Evolutionary conservation across 2,888 invertebrate species (phyloP).

Genomic region (Ametastegia equiseti): DNA sequence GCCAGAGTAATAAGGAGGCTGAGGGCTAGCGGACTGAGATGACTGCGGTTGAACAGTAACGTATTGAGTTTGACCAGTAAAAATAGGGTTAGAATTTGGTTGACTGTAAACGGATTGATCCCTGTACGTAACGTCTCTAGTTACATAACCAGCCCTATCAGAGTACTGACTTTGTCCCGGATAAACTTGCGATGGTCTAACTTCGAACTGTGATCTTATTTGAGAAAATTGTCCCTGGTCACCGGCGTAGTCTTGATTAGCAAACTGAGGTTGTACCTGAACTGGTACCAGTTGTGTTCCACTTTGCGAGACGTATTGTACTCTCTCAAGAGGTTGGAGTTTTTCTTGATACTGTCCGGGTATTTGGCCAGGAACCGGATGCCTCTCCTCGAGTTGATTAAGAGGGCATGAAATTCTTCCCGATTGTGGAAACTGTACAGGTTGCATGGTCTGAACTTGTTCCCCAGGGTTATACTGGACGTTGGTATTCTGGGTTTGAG

Average conservation of each 20-base stretch:
- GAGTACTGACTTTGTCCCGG: slow-evolving; percentile 63
- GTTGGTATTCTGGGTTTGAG: neutral
- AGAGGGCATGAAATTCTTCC: slow-evolving; percentile 63
- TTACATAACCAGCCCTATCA: slow-evolving; percentile 70
- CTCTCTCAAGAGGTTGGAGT: slow-evolving; percentile 57
- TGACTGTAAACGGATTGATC: slow-evolving; percentile 66
- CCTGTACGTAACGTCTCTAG: slow-evolving; percentile 68
- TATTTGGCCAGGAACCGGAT: slow-evolving; percentile 63
- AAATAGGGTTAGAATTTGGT: slow-evolving; percentile 63
- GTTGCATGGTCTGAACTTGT: slow-evolving; percentile 20
- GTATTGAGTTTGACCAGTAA: slow-evolving; percentile 67
- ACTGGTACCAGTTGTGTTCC: slow-evolving; percentile 69
- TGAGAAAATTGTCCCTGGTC: slow-evolving; percentile 68
- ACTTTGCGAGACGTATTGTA: slow-evolving; percentile 69
- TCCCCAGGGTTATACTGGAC: neutral
- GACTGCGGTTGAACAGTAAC: slow-evolving; percentile 68
- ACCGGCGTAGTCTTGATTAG: slow-evolving; percentile 63
- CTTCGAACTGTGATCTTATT: slow-evolving; percentile 69
- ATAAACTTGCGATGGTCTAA: slow-evolving; percentile 67
- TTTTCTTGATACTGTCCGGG: slow-evolving; percentile 66
- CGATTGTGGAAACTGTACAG: neutral
- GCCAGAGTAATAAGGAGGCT: slow-evolving; percentile 69
- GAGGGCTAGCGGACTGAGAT: slow-evolving; percentile 69
- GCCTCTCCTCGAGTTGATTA: slow-evolving; percentile 66
- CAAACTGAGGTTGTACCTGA: slow-evolving; percentile 70